phyloP scores from a whole-genome alignment of 2,888 invertebrate species.

The Chalcosyrphus nemorum region DNA sequence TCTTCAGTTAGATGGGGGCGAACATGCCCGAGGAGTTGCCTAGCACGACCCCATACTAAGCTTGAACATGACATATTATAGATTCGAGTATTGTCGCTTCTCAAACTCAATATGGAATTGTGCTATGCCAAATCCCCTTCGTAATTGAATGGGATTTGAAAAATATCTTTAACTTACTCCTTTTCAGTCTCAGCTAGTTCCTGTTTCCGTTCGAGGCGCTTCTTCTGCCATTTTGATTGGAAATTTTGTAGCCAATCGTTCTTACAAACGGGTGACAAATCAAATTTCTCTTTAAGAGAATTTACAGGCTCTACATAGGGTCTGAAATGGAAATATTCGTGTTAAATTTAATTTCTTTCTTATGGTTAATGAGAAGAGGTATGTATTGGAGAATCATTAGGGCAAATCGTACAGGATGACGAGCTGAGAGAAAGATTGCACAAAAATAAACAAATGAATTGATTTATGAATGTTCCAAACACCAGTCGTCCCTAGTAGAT shows the following conservation, averaged over 20 bases:
- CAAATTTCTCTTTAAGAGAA: slow-evolving; percentile 84
- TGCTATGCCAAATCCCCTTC: background rate
- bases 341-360: background rate
- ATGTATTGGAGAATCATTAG: too few relatives aligned
- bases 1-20: slow-evolving; percentile 10
- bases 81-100: background rate
- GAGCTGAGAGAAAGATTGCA: too few relatives aligned
- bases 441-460: too few relatives aligned
- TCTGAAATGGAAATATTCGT: slow-evolving; percentile 65
- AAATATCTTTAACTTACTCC: slow-evolving; percentile 78
- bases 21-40: background rate
- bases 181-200: slow-evolving; percentile 83
- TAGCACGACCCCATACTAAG: slow-evolving; percentile 33
- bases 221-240: slow-evolving; percentile 82
- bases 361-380: too few relatives aligned
- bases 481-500: too few relatives aligned
- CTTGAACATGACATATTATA: background rate
- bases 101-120: slow-evolving; percentile 25
- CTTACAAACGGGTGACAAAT: slow-evolving; percentile 83
- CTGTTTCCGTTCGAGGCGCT: slow-evolving; percentile 79
- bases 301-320: slow-evolving; percentile 82
- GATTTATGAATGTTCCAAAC: too few relatives aligned
- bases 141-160: background rate
- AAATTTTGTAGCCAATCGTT: slow-evolving; percentile 84
- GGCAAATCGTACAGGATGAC: too few relatives aligned